A percentile compares a stretch with the other conserved stretches of the same genome.
phyloP scores from a whole-genome alignment of 1,140 invertebrate species.

The Brachionus plicatilis region DNA sequence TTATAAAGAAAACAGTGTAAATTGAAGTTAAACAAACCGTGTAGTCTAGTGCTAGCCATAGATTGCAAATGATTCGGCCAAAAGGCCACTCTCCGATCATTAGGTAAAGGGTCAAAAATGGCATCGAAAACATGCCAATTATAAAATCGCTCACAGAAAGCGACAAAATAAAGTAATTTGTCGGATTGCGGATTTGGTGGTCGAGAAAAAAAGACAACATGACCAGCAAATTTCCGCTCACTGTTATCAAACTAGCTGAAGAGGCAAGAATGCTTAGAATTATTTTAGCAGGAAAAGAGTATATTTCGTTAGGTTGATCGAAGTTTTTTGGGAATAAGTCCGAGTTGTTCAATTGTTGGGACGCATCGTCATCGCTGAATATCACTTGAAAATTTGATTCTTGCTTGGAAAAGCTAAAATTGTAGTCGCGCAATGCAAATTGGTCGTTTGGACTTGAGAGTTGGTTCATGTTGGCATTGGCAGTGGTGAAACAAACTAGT shows the following conservation, averaged over 20 bases:
- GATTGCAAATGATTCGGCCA: constrained; percentile 87
- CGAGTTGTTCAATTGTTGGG: background rate
- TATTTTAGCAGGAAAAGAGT: constrained; percentile 26
- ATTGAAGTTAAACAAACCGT: constrained; percentile 97
- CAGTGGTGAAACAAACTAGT: background rate
- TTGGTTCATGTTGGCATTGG: background rate
- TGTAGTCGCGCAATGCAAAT: background rate
- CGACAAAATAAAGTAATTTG: constrained; percentile 98
- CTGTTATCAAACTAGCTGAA: constrained; percentile 72
- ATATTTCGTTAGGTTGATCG: background rate
- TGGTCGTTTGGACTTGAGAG: background rate
- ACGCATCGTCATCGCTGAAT: constrained; percentile 10
- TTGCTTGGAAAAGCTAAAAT: background rate
- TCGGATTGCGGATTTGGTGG: constrained; percentile 90
- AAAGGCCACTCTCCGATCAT: constrained; percentile 86
- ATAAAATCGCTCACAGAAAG: constrained; percentile 94
- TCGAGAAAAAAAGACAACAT: constrained; percentile 93
- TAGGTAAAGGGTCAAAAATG: constrained; percentile 91
- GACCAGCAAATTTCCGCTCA: constrained; percentile 91
- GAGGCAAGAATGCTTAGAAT: background rate
- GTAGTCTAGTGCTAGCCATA: constrained; percentile 98
- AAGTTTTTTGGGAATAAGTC: background rate
- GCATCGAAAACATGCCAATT: constrained; percentile 81
- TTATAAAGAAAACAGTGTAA: constrained; percentile 96
- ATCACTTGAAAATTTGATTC: constrained; percentile 9